Base-by-base conservation (phyloP, 2,113 vertebrate species). In the Bos javanicus region DNA sequence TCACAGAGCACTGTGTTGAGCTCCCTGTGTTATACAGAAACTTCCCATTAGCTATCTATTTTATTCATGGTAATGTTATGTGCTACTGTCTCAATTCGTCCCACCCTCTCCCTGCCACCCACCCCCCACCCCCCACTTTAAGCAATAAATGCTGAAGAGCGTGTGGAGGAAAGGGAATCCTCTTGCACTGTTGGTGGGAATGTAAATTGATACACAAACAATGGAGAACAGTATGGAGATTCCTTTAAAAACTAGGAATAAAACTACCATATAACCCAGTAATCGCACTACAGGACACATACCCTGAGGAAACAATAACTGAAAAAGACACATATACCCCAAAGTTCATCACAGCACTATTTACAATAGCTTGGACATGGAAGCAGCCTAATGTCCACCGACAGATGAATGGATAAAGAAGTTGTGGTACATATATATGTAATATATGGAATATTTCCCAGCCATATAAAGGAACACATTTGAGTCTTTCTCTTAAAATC, bases 401-500 rank as follows among this genome's bases (percentile, higher is more conserved):
- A 76, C 36, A 76, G 71, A 43, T 26, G 71, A 76, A 43, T 7
- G 23, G 71, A 76, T 76, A 43, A 76, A 76, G n/a, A 76, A 43
- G 36, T 14, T 26, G 21, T 74, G 71, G 71, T 43, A 25, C 71
- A 43, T 76, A 76, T 76, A 43, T 43, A 76, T 74, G 25, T 46
- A 46, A 46, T 46, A 46, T 0, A 76, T 76, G 71, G 71, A 76
- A 76, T 43, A 76, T 39, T 71, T 71, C 36, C 43, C 71, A 43
- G 71, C 36, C 36, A 43, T 76, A 76, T 43, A 76, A 43, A 76
- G 71, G 21, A 76, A 76, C 36, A 43, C 36, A 76, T 76, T 76
- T 43, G 71, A 76, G 36, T 76, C 36, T 76, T 43, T 87, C 84
- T 81, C 90, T 82, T 92, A 33, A 48, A 33, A 81, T 87, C 71